These are phyloP conservation scores for Gobius niger DNA, from an alignment of 2,113 vertebrate species.

Conservation along the genomic window DNA sequence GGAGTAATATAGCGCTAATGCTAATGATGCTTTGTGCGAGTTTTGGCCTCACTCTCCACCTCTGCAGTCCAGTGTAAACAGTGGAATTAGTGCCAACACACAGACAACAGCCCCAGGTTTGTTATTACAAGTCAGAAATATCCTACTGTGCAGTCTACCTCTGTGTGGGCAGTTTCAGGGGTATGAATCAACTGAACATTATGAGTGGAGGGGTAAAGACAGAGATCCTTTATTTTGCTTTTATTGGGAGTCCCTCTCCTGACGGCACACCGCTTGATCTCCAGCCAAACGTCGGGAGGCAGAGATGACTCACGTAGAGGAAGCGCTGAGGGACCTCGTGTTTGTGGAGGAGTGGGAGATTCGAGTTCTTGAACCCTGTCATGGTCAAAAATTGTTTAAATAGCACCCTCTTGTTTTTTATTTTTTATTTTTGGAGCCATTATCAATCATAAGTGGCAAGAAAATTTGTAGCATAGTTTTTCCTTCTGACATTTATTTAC, in stretches of 20 bases:
- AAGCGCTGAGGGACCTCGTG: slow-evolving; percentile 18
- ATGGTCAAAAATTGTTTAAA: slow-evolving; percentile 9
- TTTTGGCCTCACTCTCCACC: background rate
- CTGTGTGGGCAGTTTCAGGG: slow-evolving; percentile 1
- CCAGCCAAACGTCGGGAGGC: slow-evolving; percentile 45
- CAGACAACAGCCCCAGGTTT: slow-evolving; percentile 55
- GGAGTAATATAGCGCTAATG: too few relatives aligned
- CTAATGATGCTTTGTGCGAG: background rate
- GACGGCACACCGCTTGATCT: slow-evolving; percentile 44
- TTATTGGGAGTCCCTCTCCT: slow-evolving; percentile 42
- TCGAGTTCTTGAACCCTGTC: slow-evolving; percentile 29
- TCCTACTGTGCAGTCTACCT: slow-evolving; percentile 35
- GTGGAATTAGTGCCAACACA: slow-evolving; percentile 35
- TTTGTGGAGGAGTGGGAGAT: slow-evolving; percentile 19
- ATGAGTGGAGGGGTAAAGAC: slow-evolving; percentile 22
- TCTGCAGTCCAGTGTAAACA: slow-evolving; percentile 5
- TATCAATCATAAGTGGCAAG: slow-evolving; percentile 36
- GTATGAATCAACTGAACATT: slow-evolving; percentile 27
- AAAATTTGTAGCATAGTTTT: slow-evolving; percentile 26
- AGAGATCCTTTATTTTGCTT: slow-evolving; percentile 34
- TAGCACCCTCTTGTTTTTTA: slow-evolving; percentile 6
- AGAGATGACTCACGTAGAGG: slow-evolving; percentile 31
- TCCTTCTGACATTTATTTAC: slow-evolving; percentile 40
- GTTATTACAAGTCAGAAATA: slow-evolving; percentile 54
- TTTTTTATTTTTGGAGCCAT: slow-evolving; percentile 6